These are phyloP conservation scores for Smittia sp. DNA, from an alignment of 2,888 invertebrate species.

Conservation along the genomic window DNA sequence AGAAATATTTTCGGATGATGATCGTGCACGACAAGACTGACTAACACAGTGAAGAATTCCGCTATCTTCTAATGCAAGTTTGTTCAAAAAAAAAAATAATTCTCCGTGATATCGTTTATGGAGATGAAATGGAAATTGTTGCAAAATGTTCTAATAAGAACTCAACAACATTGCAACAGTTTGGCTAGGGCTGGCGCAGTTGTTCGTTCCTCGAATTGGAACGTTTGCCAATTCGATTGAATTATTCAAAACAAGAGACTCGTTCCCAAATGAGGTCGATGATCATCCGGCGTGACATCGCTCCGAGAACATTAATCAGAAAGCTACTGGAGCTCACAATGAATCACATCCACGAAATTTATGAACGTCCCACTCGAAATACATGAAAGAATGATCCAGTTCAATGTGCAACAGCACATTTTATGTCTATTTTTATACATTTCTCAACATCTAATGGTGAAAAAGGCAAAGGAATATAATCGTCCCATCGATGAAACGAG, in stretches of 20 bases:
- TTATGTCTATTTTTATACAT: slow-evolving; percentile 7
- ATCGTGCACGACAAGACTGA: slow-evolving; percentile 5
- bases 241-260: background rate
- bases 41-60: background rate
- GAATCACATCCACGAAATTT: too few species aligned
- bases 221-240: background rate
- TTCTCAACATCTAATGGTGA: slow-evolving; percentile 3
- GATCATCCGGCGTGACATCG: too few species aligned
- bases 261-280: background rate
- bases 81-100: background rate
- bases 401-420: slow-evolving; percentile 16
- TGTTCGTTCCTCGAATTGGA: too few species aligned
- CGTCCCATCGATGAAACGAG: slow-evolving; percentile 40
- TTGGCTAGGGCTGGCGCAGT: too few species aligned
- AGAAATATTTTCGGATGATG: slow-evolving; percentile 3
- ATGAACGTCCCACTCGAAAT: too few species aligned
- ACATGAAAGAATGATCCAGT: background rate
- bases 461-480: slow-evolving; percentile 28
- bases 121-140: too few species aligned
- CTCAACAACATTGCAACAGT: background rate
- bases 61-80: slow-evolving; percentile 20
- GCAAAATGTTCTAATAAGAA: too few species aligned
- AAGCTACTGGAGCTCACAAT: too few species aligned
- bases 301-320: too few species aligned
- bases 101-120: background rate